Percentiles rank a stretch among this genome's conserved stretches.
phyloP scores from a whole-genome alignment of 2,888 invertebrate genomes.

The Tenthredo amoena region DNA sequence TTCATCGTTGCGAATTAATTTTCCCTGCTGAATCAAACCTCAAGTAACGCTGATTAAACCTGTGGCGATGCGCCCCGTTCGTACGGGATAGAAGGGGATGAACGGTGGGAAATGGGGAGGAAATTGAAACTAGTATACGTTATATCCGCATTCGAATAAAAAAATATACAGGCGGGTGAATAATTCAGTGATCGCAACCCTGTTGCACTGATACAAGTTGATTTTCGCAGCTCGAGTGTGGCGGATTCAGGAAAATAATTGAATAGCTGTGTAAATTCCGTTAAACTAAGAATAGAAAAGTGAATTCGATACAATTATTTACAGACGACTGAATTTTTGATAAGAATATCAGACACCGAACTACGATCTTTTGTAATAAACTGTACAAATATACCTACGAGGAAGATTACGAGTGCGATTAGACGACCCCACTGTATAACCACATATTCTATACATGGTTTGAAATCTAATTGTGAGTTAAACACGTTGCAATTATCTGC shows the following conservation, averaged over 20 bases:
- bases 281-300: background rate
- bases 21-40: conserved; percentile 74
- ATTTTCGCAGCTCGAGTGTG: background rate
- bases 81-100: background rate
- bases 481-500: background rate
- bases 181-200: background rate
- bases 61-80: conserved; percentile 15
- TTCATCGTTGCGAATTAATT: conserved; percentile 76
- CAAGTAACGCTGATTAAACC: conserved; percentile 64
- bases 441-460: background rate
- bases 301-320: background rate
- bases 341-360: background rate
- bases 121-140: background rate
- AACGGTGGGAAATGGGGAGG: background rate
- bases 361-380: background rate
- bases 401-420: background rate
- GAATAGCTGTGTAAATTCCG: background rate
- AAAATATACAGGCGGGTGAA: background rate
- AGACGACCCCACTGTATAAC: background rate
- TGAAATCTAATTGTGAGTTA: conserved; percentile 3
- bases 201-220: background rate
- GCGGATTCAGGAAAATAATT: background rate
- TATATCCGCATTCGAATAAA: background rate
- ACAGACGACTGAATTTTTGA: background rate
- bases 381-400: background rate